A percentile compares a stretch with the other conserved stretches of the same genome.
phyloP scores from a whole-genome alignment of 1,140 invertebrate species.

The Panagrolaimus sp. region DNA sequence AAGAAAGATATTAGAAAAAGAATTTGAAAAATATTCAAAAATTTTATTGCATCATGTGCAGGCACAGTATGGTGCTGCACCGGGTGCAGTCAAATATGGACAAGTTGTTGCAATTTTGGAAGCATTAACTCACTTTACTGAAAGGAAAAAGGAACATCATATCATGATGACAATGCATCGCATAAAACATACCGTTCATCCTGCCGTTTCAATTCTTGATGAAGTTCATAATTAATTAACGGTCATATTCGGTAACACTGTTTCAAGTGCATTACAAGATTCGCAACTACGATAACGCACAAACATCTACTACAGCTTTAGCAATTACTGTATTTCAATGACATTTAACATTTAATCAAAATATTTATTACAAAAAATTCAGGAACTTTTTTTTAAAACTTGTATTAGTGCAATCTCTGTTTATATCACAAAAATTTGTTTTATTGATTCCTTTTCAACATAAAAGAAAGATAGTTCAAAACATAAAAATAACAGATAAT shows the following conservation, averaged over 20 bases:
- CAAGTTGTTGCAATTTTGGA: neutral
- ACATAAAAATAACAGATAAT: no score
- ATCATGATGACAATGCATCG: neutral
- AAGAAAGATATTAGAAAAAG: neutral
- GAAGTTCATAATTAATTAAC: neutral
- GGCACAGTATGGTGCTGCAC: neutral
- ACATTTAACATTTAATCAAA: no score
- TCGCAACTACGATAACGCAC: no score
- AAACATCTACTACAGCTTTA: no score
- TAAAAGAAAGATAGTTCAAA: no score
- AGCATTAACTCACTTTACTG: neutral
- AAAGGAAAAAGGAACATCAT: neutral
- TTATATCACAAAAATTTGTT: no score
- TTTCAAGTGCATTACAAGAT: no score
- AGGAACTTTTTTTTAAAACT: no score
- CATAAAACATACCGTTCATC: neutral
- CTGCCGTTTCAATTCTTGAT: neutral
- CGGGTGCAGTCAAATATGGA: neutral
- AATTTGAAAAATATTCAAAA: slow-evolving; percentile 5
- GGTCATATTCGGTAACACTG: neutral
- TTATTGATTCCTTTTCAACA: no score
- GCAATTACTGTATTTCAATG: no score
- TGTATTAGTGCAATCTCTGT: no score
- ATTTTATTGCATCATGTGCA: neutral
- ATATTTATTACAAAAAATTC: no score